A percentile compares a stretch with the other conserved stretches of the same genome.
Evolutionary conservation across 1,140 invertebrate genomes (phyloP).

Genomic region (Onthophagus taurus): DNA sequence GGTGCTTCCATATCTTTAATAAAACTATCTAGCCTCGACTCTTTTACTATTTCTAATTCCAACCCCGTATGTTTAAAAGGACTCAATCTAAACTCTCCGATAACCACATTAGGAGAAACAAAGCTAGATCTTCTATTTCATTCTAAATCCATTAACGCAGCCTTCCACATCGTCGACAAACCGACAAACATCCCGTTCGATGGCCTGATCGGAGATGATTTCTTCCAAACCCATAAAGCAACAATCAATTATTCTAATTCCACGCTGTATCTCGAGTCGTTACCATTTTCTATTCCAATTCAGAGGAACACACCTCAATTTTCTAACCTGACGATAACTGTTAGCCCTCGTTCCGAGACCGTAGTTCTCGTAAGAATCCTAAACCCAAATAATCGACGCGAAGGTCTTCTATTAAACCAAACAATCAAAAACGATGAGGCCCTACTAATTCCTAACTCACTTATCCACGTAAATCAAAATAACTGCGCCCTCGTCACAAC

Average conservation of each 20-base stretch:
- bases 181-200: slow-evolving; percentile 10
- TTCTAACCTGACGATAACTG: neutral
- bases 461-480: neutral
- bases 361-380: neutral
- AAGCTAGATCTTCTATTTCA: neutral
- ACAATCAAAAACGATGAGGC: neutral
- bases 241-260: slow-evolving; percentile 6
- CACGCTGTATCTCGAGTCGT: neutral
- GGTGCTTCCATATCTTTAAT: slow-evolving; percentile 3
- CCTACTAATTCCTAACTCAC: slow-evolving; percentile 4
- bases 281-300: slow-evolving; percentile 3
- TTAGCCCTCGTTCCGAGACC: neutral
- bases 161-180: neutral
- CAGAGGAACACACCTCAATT: neutral
- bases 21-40: neutral
- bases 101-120: neutral
- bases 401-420: neutral
- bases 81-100: neutral
- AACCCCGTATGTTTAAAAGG: slow-evolving; percentile 1
- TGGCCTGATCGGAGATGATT: slow-evolving; percentile 10
- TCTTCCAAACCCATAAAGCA: neutral
- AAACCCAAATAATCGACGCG: neutral
- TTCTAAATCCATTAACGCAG: neutral
- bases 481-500: neutral
- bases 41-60: neutral